Percentiles rank a stretch among this genome's conserved stretches.
Conservation (phyloP, 2,888 invertebrate species). For the Steinernema carpocapsae region DNA sequence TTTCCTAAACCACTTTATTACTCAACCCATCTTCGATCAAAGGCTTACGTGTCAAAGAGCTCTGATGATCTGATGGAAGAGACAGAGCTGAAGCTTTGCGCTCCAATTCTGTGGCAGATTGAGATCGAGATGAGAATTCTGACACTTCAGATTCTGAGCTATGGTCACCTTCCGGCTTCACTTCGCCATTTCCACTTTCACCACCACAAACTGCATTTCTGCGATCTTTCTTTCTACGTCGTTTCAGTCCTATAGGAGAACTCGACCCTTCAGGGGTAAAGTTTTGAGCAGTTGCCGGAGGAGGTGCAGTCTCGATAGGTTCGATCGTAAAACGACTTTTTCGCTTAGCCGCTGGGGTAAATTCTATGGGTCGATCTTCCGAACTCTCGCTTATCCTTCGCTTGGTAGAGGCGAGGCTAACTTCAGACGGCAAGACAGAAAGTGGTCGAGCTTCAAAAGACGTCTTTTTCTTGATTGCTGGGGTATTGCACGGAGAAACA, state of each 20-base stretch:
- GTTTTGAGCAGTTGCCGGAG: background rate
- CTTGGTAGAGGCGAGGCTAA: conserved; percentile 18
- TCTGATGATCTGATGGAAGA: conserved; percentile 40
- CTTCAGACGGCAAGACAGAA: background rate
- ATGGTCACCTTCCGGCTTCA: conserved; percentile 1
- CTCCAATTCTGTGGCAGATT: background rate
- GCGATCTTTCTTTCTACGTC: conserved; percentile 17
- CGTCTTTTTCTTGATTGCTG: background rate
- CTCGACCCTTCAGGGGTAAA: background rate
- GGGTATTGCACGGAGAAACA: background rate
- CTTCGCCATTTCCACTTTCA: background rate
- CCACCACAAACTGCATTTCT: conserved; percentile 7
- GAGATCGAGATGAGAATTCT: conserved; percentile 1
- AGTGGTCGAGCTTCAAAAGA: conserved; percentile 2
- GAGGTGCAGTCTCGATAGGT: conserved; percentile 38
- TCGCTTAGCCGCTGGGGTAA: conserved; percentile 37
- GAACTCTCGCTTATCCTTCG: conserved; percentile 41
- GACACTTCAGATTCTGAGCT: background rate
- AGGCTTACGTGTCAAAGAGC: conserved; percentile 41
- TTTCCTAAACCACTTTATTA: conserved; percentile 39
- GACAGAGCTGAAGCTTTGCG: background rate
- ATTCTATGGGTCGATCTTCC: conserved; percentile 41
- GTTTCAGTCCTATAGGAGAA: background rate
- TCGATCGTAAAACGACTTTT: conserved; percentile 43
- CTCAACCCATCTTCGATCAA: background rate